Percentiles rank a stretch among this genome's conserved stretches.
Evolutionary conservation across 1,140 invertebrate genomes (phyloP).

Genomic region (Sinonovacula constricta): DNA sequence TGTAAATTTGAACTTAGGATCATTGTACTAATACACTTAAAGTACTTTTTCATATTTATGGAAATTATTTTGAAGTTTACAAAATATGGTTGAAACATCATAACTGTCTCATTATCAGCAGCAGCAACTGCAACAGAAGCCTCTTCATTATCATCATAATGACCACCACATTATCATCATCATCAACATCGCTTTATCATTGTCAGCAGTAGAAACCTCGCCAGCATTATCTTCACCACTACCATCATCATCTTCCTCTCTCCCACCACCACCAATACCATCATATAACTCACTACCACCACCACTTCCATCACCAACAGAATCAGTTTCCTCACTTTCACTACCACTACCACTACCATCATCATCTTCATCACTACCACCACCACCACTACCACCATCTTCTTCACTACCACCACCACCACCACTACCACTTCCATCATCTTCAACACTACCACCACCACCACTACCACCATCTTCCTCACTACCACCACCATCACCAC

Average conservation of each 20-base stretch:
- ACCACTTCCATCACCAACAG: too few species aligned
- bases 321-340: too few species aligned
- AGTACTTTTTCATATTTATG: too few species aligned
- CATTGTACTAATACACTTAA: too few species aligned
- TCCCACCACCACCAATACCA: background rate
- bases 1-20: too few species aligned
- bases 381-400: slow-evolving; percentile 7
- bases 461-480: background rate
- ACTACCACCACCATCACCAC: background rate
- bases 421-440: background rate
- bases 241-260: background rate
- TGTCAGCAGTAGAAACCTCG: background rate
- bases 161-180: slow-evolving; percentile 7
- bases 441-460: background rate
- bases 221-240: background rate
- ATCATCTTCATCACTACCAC: background rate
- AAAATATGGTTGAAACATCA: too few species aligned
- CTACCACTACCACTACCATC: slow-evolving; percentile 5
- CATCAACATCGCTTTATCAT: background rate
- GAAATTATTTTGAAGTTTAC: too few species aligned
- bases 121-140: too few species aligned
- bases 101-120: too few species aligned
- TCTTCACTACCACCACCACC: slow-evolving; percentile 7
- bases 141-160: slow-evolving; percentile 16
- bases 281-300: background rate